Conservation (phyloP, 2,113 vertebrate genomes). For the Chaetodon trifascialis region DNA sequence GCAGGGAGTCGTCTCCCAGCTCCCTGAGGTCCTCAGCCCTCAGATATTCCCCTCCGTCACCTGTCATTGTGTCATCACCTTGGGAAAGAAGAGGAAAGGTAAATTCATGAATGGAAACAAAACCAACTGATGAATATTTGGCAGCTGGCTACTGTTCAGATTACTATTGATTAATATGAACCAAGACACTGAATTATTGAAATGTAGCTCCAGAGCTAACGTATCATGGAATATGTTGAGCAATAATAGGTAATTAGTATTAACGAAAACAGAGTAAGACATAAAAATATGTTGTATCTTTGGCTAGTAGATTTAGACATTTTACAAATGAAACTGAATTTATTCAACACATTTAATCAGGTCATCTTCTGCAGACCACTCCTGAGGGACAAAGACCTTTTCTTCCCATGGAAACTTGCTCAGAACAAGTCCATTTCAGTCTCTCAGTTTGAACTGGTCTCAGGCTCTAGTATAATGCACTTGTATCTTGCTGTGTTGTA, state of each 20-base stretch:
- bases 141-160: not conserved
- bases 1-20: constrained; percentile 96
- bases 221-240: not conserved
- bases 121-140: not conserved
- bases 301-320: not conserved
- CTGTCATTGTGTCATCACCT: constrained; percentile 99
- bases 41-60: constrained; percentile 96
- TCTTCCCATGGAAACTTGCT: not conserved
- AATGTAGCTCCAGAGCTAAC: not conserved
- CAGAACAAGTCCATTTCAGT: not conserved
- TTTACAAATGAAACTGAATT: not conserved
- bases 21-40: constrained; percentile 95
- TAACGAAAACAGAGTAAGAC: not conserved
- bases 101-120: not conserved
- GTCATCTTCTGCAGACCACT: not conserved
- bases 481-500: not conserved
- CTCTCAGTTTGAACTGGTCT: too few relatives aligned
- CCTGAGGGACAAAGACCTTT: not conserved
- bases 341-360: not conserved
- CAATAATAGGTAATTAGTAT: not conserved
- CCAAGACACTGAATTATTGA: not conserved
- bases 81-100: constrained; percentile 32
- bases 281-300: not conserved
- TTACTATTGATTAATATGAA: not conserved
- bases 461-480: not conserved